Base-by-base conservation (phyloP, 2,888 invertebrate genomes). In the Stenotaenia linearis region DNA sequence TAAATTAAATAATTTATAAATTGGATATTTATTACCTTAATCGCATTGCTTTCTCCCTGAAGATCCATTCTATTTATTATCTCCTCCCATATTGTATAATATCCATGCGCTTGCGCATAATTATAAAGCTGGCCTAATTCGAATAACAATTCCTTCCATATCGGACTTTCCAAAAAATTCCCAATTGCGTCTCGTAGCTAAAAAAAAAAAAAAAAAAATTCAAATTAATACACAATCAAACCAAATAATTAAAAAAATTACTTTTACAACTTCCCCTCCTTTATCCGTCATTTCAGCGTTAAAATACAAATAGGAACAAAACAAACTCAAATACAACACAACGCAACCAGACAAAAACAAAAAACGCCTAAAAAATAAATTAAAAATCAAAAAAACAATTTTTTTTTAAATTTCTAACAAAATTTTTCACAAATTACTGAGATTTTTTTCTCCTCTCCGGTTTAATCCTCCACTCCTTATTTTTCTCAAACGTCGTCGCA, bases 1-100 rank as follows among this genome's bases (percentile, higher is more conserved):
- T 25, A 9, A 37, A 78, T 23, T 9, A 79, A 6, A 50, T 74
- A 32, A 45, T 35, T 35, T n/a, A n/a, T n/a, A n/a, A n/a, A n/a
- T n/a, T n/a, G n/a, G n/a, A n/a, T n/a, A n/a, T n/a, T n/a, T n/a
- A n/a, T 78, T 56, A 95, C 92, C 89, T 91, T 93, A 84, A 92
- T 93, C 0, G 97, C 94, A 86, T 96, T 95, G 81, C 92, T 91
- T 86, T 97, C 96, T 0, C 97, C 97, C 83, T 93, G 91, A 0
- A 95, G 94, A 87, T 98, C 97, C 5, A 95, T 90, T 12, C 94
- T 88, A 81, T 95, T 93, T 7, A 95, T 90, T 25, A 97, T 89
- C 85, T 95, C 93, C 83, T 92, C 91, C 93, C 94, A 96, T 0
- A 95, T 91, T 84, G 93, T 93, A 84, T 90, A 90, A 92, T 92